Evolutionary conservation across 2,113 vertebrate genomes (phyloP), one percentile per base, ranked within the genome.

Genomic region (Vidua chalybeata): DNA sequence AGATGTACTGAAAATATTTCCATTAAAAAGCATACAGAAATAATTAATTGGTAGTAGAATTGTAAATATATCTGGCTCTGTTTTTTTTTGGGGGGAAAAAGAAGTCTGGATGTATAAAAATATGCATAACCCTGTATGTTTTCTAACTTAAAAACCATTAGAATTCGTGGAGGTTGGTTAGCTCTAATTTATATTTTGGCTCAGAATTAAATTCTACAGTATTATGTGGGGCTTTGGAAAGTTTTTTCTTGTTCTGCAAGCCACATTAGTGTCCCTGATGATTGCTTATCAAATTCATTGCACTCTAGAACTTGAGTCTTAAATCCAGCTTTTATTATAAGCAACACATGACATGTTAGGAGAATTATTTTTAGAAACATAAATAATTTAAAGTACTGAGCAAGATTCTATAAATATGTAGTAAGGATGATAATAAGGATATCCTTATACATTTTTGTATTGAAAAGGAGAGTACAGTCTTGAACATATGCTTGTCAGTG

Each of bases 361-460:
- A 78, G 23, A 72, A 46, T 55, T 93, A 94, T 96, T 97, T 97
- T 95, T 95, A 93, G 93, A 92, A 84, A 59, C 59, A 72, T 96
- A 93, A 93, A 94, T 95, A 91, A 91, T 96, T 93, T 76, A 95
- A 93, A 45, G 28, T 78, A 74, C 64, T 76, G 76, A 94, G 62
- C 76, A 68, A 90, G 80, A 80, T 87, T 95, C 90, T 80, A 86
- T 85, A 96, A 81, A 61, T 78, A 61, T 10, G 7, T 43, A 72
- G 67, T 72, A 62, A 52, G 66, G 61, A 69, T 12, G 20, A 49
- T 54, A 73, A 83, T 72, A 37, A 88, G 35, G 41, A 52, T 78
- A 64, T 41, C 58, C 43, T 83, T 78, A 31, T 21, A 45, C 9
- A 24, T 54, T 71, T 92, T 58, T 68, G 20, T 39, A 52, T 48